phyloP scores from a whole-genome alignment of 2,888 invertebrate genomes.

The Lamproptera curius region DNA sequence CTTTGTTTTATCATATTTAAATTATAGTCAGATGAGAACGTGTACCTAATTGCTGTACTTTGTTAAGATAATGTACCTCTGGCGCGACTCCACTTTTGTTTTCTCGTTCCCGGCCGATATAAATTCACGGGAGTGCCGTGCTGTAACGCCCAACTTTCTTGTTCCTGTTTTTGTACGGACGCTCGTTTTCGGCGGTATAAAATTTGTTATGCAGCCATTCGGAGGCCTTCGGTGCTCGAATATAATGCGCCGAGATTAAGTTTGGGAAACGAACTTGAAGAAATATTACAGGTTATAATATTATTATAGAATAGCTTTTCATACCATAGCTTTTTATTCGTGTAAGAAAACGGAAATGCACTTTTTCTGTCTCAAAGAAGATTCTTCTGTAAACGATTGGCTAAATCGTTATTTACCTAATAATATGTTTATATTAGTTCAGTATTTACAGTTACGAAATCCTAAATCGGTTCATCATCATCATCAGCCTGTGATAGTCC shows the following conservation, averaged over 20 bases:
- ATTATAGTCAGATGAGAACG: slow-evolving; percentile 78
- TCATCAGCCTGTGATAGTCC: too few relatives aligned
- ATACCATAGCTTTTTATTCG: too few relatives aligned
- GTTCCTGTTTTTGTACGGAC: slow-evolving; percentile 71
- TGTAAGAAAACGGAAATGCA: too few relatives aligned
- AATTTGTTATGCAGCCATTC: slow-evolving; percentile 65
- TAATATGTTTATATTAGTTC: too few relatives aligned
- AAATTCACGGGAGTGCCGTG: slow-evolving; percentile 66
- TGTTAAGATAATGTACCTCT: slow-evolving; percentile 79
- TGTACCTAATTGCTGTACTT: slow-evolving; percentile 78
- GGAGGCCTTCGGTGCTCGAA: slow-evolving; percentile 23
- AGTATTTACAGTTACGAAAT: too few relatives aligned
- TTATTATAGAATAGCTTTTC: neutral
- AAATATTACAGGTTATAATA: neutral
- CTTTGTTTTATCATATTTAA: slow-evolving; percentile 79
- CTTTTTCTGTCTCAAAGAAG: too few relatives aligned
- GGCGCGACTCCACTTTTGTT: slow-evolving; percentile 76
- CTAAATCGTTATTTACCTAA: too few relatives aligned
- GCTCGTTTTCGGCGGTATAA: slow-evolving; percentile 54
- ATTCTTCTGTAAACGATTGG: too few relatives aligned
- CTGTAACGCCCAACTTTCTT: slow-evolving; percentile 66
- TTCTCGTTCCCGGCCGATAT: slow-evolving; percentile 72
- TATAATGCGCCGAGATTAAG: slow-evolving; percentile 23
- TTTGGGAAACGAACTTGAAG: slow-evolving; percentile 8
- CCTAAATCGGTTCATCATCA: too few relatives aligned